Evolutionary conservation across 2,113 vertebrate species (phyloP).

Genomic region (Oxyura jamaicensis): DNA sequence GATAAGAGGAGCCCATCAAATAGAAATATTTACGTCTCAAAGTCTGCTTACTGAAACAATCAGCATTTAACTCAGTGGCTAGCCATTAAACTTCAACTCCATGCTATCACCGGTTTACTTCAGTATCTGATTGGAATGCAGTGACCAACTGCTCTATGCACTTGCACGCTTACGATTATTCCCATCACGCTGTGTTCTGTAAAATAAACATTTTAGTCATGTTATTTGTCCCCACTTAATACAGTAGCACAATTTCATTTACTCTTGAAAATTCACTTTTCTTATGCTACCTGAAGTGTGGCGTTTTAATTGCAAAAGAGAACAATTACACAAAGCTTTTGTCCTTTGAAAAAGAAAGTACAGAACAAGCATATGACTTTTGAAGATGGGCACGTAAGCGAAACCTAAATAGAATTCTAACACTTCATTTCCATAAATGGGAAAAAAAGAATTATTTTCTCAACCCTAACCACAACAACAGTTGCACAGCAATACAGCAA

Average conservation of each 20-base stretch:
- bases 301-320: not conserved
- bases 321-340: not conserved
- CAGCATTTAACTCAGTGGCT: not conserved
- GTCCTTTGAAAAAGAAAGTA: not conserved
- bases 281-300: not conserved
- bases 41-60: not conserved
- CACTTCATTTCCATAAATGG: not conserved
- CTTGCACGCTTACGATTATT: no score
- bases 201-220: no score
- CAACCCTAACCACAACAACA: not conserved
- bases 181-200: no score
- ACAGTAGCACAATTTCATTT: not conserved
- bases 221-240: not conserved
- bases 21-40: not conserved
- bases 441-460: not conserved
- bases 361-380: not conserved
- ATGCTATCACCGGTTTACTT: not conserved
- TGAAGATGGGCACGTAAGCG: not conserved
- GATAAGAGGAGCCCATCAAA: not conserved
- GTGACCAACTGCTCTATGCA: not conserved
- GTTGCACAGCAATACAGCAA: accelerated
- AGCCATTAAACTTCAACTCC: not conserved
- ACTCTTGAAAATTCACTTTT: not conserved
- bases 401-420: not conserved
- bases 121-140: not conserved